A percentile compares a stretch with the other conserved stretches of the same genome.
Evolutionary conservation across 92 coral and sea anemone species (phyloP).

Genomic region (Palythoa grandiflora): DNA sequence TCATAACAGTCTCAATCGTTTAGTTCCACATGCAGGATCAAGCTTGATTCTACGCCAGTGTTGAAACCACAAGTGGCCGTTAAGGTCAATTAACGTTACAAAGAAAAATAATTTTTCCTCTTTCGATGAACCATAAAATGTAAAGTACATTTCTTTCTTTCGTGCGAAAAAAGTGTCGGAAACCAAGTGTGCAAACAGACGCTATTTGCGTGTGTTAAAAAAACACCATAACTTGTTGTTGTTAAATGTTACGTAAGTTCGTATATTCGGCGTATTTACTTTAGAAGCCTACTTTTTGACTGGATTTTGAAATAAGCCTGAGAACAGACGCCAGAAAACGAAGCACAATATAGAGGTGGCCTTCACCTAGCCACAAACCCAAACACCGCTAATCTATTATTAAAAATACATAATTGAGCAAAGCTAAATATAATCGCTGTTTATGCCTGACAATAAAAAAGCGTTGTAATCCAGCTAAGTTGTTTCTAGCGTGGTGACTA

Average conservation of each 20-base stretch:
- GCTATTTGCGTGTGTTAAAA: background rate
- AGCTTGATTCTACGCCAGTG: background rate
- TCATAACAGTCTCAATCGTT: background rate
- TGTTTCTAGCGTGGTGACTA: background rate
- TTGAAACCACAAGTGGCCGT: constrained; percentile 10
- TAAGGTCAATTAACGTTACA: constrained; percentile 27
- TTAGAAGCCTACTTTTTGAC: background rate
- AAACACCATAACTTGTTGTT: background rate
- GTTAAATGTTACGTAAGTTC: constrained; percentile 4
- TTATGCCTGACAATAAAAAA: background rate
- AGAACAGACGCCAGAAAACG: background rate
- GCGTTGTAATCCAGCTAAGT: background rate
- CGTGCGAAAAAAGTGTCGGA: constrained; percentile 13
- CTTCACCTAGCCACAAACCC: background rate
- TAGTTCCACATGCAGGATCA: constrained; percentile 17
- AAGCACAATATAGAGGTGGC: too few species aligned
- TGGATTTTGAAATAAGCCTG: background rate
- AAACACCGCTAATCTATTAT: background rate
- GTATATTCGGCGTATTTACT: background rate
- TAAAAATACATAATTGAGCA: background rate
- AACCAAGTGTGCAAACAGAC: background rate
- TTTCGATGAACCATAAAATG: constrained; percentile 30
- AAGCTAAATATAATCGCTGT: background rate
- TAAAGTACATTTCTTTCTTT: background rate
- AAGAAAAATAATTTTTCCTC: background rate